A percentile compares a stretch with the other conserved stretches of the same genome.
Evolutionary conservation across 2,113 vertebrate species (phyloP).

Genomic region (Peromyscus polionotus): DNA sequence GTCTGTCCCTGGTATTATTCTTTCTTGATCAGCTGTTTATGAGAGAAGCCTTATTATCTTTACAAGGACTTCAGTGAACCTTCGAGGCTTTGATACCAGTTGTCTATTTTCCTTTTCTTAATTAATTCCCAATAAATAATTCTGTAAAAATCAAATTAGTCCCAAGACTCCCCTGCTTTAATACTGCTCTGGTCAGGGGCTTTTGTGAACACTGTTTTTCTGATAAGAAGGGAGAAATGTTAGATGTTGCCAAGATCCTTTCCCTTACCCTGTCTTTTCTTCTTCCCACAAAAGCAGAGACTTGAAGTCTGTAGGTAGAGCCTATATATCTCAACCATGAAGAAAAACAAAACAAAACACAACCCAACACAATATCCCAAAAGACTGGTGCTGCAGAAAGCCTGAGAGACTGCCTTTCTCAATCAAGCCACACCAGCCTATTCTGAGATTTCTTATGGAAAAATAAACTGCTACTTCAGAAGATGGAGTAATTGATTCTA

Average conservation of each 20-base stretch:
- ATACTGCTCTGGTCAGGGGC: neutral
- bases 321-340: neutral
- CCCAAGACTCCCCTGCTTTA: neutral
- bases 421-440: neutral
- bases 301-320: neutral
- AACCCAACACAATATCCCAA: neutral
- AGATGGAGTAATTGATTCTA: neutral
- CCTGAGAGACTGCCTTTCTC: neutral
- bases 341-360: neutral
- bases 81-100: neutral
- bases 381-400: neutral
- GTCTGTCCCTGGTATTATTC: neutral
- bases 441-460: conserved; percentile 26
- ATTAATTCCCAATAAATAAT: neutral
- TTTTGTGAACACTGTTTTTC: conserved; percentile 36
- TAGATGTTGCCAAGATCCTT: neutral
- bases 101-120: conserved; percentile 20
- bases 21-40: neutral
- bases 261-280: conserved; percentile 9
- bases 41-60: neutral
- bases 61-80: neutral
- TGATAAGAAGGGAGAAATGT: conserved; percentile 19
- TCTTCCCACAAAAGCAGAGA: neutral
- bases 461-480: conserved; percentile 25
- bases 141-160: neutral